Percentiles rank a stretch among this genome's conserved stretches.
Conservation (phyloP, 2,113 vertebrate genomes). For the Eudyptes chrysolophus region DNA sequence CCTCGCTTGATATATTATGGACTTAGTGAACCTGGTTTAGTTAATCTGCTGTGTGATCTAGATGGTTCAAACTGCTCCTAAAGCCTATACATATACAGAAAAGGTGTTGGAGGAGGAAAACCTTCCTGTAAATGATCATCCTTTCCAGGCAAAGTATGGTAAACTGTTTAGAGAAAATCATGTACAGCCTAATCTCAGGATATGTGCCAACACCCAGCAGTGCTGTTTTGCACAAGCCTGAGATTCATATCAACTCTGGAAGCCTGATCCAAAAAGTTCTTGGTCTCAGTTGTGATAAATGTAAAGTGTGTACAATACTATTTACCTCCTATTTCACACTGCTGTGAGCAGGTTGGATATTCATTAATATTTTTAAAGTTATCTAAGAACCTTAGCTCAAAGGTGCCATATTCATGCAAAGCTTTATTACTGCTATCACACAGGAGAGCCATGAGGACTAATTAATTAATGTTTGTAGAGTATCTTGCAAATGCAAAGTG, state of each 20-base stretch:
- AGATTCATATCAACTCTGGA: background rate
- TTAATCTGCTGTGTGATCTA: background rate
- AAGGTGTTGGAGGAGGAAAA: background rate
- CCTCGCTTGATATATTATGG: background rate
- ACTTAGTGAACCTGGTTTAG: background rate
- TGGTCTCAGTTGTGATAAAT: background rate
- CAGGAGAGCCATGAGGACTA: slow-evolving; percentile 19
- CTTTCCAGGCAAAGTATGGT: background rate
- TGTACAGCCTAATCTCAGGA: rapidly evolving
- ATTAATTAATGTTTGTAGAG: slow-evolving; percentile 58
- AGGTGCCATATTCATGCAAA: background rate
- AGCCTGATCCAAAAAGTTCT: background rate
- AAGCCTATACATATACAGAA: background rate
- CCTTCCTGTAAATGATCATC: rapidly evolving
- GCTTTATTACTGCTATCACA: slow-evolving; percentile 41
- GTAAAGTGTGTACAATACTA: background rate
- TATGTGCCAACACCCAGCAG: background rate
- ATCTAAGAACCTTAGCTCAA: slow-evolving; percentile 10
- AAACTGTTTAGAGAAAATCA: background rate
- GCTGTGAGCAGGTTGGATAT: background rate
- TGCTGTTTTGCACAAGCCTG: background rate
- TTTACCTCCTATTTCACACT: background rate
- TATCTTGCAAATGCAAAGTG: slow-evolving; percentile 19
- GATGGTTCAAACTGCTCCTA: background rate
- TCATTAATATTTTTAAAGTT: slow-evolving; percentile 17